Base-by-base conservation (phyloP, 2,888 invertebrate species). In the Caenorhabditis uteleia region DNA sequence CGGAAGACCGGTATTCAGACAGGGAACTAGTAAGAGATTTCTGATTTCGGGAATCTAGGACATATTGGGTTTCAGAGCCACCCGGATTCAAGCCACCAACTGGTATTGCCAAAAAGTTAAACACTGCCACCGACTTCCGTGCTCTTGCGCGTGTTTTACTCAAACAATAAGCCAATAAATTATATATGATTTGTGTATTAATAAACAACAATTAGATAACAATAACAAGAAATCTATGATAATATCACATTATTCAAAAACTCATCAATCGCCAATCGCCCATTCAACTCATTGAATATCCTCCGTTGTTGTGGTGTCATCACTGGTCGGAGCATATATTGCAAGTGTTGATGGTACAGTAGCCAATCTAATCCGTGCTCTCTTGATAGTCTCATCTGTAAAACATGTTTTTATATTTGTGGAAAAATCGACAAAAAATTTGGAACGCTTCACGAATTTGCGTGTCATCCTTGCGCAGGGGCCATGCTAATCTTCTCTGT, bases 341-440 rank as follows among this genome's bases (percentile, higher is more conserved):
- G 91, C 67, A 97, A 88, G 85, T 97, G 97, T 84, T 95, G 94
- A 85, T 97, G 97, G 81, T 95, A 93, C 82, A 89, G 89, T 73
- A 91, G 89, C 84, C 91, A 95, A 47, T 89, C 88, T 54, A 91
- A 88, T 54, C 90, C 88, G 67, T 86, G 85, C 23, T 88, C 87
- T 39, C 87, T 82, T 58, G 86, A 83, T 1, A 73, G 50, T 1
- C 46, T 48, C 45, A 73, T 56, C 72, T 70, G 44, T 25, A 61
- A 58, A 40, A 8, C 25, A 21, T 20, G 31, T 18, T 27, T 16
- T 29, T 23, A 16, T 26, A 16, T 26, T n/a, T 36, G 14, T n/a
- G n/a, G n/a, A n/a, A n/a, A n/a, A n/a, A n/a, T n/a, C n/a, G n/a
- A n/a, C n/a, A 33, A 27, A 23, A 31, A 33, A 49, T 40, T 49